A percentile compares a stretch with the other conserved stretches of the same genome.
Conservation (phyloP, 1,140 invertebrate genomes). For the Helicorthomorpha holstii region DNA sequence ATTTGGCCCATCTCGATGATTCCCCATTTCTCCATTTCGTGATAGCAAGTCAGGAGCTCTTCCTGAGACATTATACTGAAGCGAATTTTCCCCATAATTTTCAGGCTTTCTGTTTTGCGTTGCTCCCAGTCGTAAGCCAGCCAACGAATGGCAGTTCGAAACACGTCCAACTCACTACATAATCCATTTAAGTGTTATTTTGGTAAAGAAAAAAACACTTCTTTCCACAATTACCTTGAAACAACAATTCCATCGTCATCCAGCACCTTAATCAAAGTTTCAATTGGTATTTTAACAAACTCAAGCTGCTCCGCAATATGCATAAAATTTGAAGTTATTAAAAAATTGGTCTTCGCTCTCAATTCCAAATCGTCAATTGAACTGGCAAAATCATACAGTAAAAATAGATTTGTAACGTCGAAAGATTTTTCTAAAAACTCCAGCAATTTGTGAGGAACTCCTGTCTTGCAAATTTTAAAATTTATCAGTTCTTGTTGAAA, state of each 20-base stretch:
- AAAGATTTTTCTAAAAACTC: not conserved
- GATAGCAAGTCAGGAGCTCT: not conserved
- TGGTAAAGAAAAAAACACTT: not conserved
- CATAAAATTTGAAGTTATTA: not conserved
- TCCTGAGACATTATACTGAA: not conserved
- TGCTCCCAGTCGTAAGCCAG: not conserved
- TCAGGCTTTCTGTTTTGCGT: not conserved
- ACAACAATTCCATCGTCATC: not conserved
- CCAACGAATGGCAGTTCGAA: not conserved
- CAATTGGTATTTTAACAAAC: not conserved
- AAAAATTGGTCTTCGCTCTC: not conserved
- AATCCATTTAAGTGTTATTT: not conserved
- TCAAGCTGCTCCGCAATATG: not conserved
- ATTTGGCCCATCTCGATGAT: not conserved
- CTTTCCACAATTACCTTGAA: not conserved
- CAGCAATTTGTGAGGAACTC: not conserved
- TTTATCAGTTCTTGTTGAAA: not conserved
- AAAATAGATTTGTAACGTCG: not conserved
- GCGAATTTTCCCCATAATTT: not conserved
- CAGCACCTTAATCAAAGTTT: not conserved
- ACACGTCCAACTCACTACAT: not conserved
- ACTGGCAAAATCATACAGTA: not conserved
- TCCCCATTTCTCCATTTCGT: not conserved
- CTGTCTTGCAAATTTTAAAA: not conserved
- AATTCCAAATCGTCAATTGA: not conserved